These are phyloP conservation scores for Odocoileus hemionus DNA, from an alignment of 2,113 vertebrate species.

Conservation along the genomic window DNA sequence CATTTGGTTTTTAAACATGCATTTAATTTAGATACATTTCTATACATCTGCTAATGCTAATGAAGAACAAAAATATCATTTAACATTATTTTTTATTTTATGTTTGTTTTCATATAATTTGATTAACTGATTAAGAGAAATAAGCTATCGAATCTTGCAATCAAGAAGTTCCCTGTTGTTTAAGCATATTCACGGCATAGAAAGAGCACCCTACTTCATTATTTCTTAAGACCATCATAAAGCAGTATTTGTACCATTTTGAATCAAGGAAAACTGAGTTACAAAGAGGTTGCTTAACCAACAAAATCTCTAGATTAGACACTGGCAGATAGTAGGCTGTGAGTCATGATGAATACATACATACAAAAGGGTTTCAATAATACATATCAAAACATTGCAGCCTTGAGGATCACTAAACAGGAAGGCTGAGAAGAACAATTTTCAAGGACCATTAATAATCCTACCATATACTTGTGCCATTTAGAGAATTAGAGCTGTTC, in stretches of 20 bases:
- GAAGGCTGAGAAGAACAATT: constrained; percentile 60
- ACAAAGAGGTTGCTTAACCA: not conserved
- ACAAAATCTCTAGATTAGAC: not conserved
- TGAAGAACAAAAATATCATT: not conserved
- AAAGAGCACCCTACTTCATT: not conserved
- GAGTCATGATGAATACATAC: not conserved
- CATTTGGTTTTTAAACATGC: not conserved
- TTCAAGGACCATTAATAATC: constrained; percentile 61
- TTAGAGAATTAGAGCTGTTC: constrained; percentile 39
- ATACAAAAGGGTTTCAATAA: constrained; percentile 64
- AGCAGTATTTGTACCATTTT: not conserved
- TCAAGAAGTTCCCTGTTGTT: not conserved
- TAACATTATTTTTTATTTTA: not conserved
- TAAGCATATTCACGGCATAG: not conserved
- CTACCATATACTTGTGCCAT: constrained; percentile 16
- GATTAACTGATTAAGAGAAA: constrained; percentile 7
- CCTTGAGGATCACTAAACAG: constrained; percentile 59
- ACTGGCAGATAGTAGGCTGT: not conserved
- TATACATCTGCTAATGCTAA: not conserved
- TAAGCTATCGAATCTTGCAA: not conserved
- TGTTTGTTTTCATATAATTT: not conserved
- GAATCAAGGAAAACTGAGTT: not conserved
- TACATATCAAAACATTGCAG: constrained; percentile 53
- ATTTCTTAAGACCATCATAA: not conserved
- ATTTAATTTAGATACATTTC: constrained; percentile 4